Base-by-base conservation (phyloP, 53 echinoderm and acorn worm species). In the Holothuria scabra region DNA sequence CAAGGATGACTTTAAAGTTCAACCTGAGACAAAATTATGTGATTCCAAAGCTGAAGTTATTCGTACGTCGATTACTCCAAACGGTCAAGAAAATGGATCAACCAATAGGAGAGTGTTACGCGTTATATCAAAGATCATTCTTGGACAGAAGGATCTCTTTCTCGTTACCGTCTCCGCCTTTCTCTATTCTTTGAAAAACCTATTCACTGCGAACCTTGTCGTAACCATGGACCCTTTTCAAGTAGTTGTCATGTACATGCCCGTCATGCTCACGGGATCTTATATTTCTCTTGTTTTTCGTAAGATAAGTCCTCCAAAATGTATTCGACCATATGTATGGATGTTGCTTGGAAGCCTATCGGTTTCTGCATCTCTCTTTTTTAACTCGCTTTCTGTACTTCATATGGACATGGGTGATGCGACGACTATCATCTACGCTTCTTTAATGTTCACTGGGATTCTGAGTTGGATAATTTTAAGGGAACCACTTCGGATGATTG, bases 381-480 rank as follows among this genome's bases (percentile, higher is more conserved):
- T 8, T 12, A 21, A 3, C 3, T 13, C 33, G 2, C 18, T 78
- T 14, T 23, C 78, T 7, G 16, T 46, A 19, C 21, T 24, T 32
- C 28, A 78, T 28, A 29, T 78, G 58, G 21, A 29, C 11, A 4
- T 59, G 1, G n/a, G 78, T 23, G 78, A 78, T 57, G 30, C 25
- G 1, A 12, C 24, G 28, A 29, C 78, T 12, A 59, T 78, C 31
- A 4, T 8, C 0, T 56, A 78, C 10, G 6, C 56, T 18, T 57
- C 56, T 28, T 7, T 78, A 5, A 78, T 78, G 13, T 31, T 78
- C 4, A 29, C 29, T 21, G 78, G 78, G 23, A 25, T 78, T 18
- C 18, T 78, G 2, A 56, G 78, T 58, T 78, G 78, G 78, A 28
- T 78, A 3, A 28, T 78, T 7, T 21, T 78, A 25, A 33, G 52